Evolutionary conservation across 2,113 vertebrate species (phyloP), one percentile per base, ranked within the genome.

Genomic region (Catagonus wagneri): DNA sequence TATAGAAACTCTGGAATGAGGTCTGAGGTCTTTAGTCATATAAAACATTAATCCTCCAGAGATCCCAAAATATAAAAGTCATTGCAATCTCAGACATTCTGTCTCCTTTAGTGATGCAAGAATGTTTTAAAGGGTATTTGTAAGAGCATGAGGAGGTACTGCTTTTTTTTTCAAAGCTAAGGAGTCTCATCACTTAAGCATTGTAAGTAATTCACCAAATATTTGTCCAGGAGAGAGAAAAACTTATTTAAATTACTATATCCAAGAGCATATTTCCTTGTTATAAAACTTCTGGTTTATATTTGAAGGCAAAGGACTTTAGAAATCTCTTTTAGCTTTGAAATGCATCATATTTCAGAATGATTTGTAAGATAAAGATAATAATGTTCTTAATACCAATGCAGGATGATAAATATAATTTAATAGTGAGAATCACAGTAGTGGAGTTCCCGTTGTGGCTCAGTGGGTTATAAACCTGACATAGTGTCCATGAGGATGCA

Each of bases 231-330:
- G 58, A 89, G 34, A 90, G 83, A 92, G 11, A 81, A n/a, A 74
- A 84, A 36, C 2, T 34, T 83, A 56, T 56, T 96, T 93, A 96
- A 83, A 92, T 94, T 85, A 74, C 3, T 11, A 54, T 85, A 23
- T 66, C 63, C 15, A 75, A 44, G n/a, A 78, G 11, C 14, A 69
- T 76, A 74, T 50, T 63, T 93, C 90, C 90, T 83, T 86, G 25
- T 87, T 72, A 27, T 61, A 39, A 72, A 87, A 54, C 8, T 39
- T 92, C 15, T n/a, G 91, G 6, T 29, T 7, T 79, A 15, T 84
- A 7, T 13, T 92, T 88, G 16, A 75, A 87, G n/a, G 75, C 8
- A 72, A 72, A 87, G 7, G 19, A 60, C 16, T 90, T 76, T 29
- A 66, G 81, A 88, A 17, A n/a, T 0, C 19, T 50, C 13, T 7